These are phyloP conservation scores for Pseudococcus longispinus DNA, from an alignment of 2,888 invertebrate genomes.

Conservation along the genomic window DNA sequence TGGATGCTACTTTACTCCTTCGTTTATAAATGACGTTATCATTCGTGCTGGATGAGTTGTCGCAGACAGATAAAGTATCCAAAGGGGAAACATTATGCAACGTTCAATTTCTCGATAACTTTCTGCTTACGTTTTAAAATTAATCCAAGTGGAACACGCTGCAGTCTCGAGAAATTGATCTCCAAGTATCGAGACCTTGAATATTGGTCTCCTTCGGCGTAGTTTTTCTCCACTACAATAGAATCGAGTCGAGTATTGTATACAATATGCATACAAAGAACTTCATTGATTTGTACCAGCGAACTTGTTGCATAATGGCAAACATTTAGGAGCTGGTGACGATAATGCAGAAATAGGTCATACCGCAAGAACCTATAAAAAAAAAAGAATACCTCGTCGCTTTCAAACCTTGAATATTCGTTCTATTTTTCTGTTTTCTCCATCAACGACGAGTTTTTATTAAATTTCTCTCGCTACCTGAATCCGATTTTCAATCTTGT, in stretches of 20 bases:
- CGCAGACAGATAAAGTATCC: neutral
- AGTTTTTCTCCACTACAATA: neutral
- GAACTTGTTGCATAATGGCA: slow-evolving; percentile 40
- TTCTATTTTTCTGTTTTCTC: neutral
- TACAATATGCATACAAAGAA: neutral
- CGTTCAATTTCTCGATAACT: neutral
- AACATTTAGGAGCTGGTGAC: neutral
- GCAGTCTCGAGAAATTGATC: neutral
- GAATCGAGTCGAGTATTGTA: neutral
- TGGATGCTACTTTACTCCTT: too few relatives aligned
- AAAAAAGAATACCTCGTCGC: neutral
- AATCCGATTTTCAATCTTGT: neutral
- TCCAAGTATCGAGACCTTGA: neutral
- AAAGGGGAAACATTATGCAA: neutral
- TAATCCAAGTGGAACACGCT: neutral
- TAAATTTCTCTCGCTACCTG: neutral
- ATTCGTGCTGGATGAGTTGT: too few relatives aligned
- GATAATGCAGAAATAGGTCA: slow-evolving; percentile 33
- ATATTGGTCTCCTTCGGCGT: neutral
- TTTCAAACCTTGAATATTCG: slow-evolving; percentile 14
- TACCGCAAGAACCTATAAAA: neutral
- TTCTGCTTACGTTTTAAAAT: neutral
- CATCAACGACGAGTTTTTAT: neutral
- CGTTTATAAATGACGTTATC: too few relatives aligned
- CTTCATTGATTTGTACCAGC: slow-evolving; percentile 22